These are phyloP conservation scores for Parasteatoda lunata DNA, from an alignment of 2,888 invertebrate genomes.

Conservation along the genomic window DNA sequence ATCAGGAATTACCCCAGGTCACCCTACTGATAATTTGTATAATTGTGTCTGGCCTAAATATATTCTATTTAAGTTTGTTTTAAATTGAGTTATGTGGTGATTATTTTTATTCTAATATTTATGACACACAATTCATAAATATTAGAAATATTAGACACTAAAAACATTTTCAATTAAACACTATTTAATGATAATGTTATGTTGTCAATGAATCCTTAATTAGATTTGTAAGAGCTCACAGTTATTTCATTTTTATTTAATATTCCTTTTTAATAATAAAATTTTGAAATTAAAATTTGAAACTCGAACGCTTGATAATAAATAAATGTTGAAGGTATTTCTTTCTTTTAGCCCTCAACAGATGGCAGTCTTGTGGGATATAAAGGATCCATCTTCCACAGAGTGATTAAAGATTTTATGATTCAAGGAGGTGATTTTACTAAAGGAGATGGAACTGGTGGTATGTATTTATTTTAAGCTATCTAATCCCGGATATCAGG, in stretches of 20 bases:
- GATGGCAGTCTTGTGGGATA: slow-evolving; percentile 79
- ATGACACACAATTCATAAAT: no score
- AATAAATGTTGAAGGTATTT: neutral
- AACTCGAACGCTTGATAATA: neutral
- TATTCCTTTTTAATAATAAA: no score
- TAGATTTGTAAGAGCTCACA: neutral
- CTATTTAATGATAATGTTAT: neutral
- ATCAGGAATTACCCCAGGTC: no score
- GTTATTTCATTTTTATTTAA: no score
- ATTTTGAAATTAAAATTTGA: no score
- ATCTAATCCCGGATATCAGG: no score
- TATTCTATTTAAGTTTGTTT: no score
- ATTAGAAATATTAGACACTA: no score
- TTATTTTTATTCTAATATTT: neutral
- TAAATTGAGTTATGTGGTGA: neutral
- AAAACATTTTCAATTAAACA: neutral
- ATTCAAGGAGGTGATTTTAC: slow-evolving; percentile 97
- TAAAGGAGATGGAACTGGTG: slow-evolving; percentile 94
- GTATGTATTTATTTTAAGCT: slow-evolving; percentile 74
- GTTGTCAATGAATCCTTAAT: neutral
- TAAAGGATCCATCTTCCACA: slow-evolving; percentile 84
- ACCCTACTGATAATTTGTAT: no score
- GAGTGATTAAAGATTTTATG: slow-evolving; percentile 93
- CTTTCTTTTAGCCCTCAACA: slow-evolving; percentile 36
- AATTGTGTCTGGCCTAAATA: no score